Evolutionary conservation across 2,797 vertebrate genomes (phyloP), one percentile per base, ranked within the genome.

Genomic region (Todus mexicanus): DNA sequence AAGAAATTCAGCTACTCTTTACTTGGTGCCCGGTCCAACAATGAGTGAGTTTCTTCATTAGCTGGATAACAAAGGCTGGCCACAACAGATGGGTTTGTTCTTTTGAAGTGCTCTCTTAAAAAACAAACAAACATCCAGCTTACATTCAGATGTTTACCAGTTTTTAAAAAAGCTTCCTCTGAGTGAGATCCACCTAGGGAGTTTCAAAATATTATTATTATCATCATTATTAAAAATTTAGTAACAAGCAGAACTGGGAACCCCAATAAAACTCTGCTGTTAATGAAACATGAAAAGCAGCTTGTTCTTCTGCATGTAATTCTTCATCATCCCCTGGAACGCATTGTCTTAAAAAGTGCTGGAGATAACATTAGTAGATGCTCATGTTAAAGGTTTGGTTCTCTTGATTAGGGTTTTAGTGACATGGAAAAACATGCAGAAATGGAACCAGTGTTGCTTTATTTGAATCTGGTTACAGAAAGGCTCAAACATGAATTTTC

Each of bases 91-190:
- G 70, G 12, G 92, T 59, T 93, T 80, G 72, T 93, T 74, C 79
- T 94, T 97, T 96, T 93, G 90, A 97, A 96, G 86, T 93, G 42
- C 77, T 95, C 88, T 71, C 70, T 95, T 77, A 76, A 71, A 89
- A 81, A 80, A 94, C 9, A 42, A 42, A 42, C 40, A 42, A 42
- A 27, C 50, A 53, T n/a, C 59, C 63, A 80, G 42, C 69, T 93
- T 89, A 45, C 25, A 42, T 75, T 95, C 73, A 87, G 71, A 89
- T 95, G 74, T 92, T 95, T 94, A 70, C 70, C 82, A 51, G 40
- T 51, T 65, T 15, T 18, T 47, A 43, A 51, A 48, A 76, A 87
- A 54, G 37, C 64, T 87, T 91, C 80, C 59, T 91, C 77, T 87
- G 54, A 78, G 59, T 70, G 64, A 96, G 74, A 90, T 81, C 56